These are phyloP conservation scores for Uloborus diversus DNA, from an alignment of 1,140 invertebrate genomes.

Conservation along the genomic window DNA sequence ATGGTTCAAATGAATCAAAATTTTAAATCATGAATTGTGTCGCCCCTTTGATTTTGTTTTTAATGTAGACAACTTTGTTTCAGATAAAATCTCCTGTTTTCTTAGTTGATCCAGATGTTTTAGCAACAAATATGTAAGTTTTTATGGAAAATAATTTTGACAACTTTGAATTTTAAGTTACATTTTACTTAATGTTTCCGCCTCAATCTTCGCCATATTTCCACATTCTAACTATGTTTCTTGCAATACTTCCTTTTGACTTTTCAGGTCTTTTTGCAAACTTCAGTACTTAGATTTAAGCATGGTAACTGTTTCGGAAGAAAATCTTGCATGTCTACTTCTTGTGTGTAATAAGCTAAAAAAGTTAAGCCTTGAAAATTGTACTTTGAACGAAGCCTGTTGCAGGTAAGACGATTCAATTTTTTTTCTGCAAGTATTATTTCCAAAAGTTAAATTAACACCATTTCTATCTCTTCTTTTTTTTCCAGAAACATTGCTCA, in stretches of 20 bases:
- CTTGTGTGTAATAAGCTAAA: conserved; percentile 75
- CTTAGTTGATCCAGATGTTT: not conserved
- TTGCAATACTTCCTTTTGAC: not conserved
- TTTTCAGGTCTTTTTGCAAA: conserved; percentile 64
- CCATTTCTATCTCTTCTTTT: not conserved
- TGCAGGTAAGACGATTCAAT: conserved; percentile 68
- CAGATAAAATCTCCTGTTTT: conserved; percentile 16
- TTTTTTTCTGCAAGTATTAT: not conserved
- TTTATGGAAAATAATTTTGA: not conserved
- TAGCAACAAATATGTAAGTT: not conserved
- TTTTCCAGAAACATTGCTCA: conserved; percentile 68
- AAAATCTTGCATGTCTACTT: conserved; percentile 72
- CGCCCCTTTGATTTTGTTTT: no score
- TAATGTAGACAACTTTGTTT: no score
- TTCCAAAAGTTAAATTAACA: not conserved
- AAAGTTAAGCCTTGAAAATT: conserved; percentile 85
- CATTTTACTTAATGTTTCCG: not conserved
- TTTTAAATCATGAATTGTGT: no score
- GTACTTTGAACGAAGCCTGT: conserved; percentile 72
- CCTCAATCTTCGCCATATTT: not conserved
- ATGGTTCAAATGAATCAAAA: no score
- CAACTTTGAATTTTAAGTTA: no score
- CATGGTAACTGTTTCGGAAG: conserved; percentile 74
- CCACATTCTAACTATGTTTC: not conserved
- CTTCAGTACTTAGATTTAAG: conserved; percentile 86